These are phyloP conservation scores for Potamarius usumacintae DNA, from an alignment of 2,113 vertebrate genomes.

Conservation along the genomic window DNA sequence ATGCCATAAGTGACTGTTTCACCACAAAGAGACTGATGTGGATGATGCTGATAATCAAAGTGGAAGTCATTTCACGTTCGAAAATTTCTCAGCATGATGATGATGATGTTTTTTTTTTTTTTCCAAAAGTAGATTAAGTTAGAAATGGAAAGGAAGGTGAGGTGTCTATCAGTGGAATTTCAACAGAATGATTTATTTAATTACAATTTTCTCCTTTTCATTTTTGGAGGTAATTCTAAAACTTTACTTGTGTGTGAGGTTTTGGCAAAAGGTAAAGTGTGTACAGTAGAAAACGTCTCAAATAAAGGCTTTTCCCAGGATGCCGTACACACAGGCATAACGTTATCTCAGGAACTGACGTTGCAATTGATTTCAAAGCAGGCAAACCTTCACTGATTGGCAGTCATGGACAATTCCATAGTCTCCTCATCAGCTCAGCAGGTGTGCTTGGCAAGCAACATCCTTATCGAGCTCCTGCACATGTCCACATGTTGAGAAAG, in stretches of 20 bases:
- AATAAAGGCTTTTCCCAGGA: not conserved
- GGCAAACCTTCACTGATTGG: slow-evolving; percentile 22
- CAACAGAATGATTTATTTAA: not conserved
- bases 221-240: not conserved
- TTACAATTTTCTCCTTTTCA: not conserved
- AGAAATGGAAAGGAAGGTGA: not conserved
- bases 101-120: too few species aligned
- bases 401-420: slow-evolving; percentile 8
- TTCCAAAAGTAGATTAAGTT: not conserved
- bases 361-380: slow-evolving; percentile 12
- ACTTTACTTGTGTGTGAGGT: too few species aligned
- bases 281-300: not conserved
- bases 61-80: not conserved
- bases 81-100: too few species aligned
- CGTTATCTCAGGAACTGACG: not conserved
- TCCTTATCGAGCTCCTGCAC: slow-evolving; percentile 69
- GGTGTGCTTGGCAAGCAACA: slow-evolving; percentile 49
- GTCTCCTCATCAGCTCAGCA: slow-evolving; percentile 12
- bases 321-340: too few species aligned
- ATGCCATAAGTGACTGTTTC: not conserved
- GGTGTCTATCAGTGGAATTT: not conserved
- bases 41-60: not conserved
- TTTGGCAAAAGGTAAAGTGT: not conserved
- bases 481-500: slow-evolving; percentile 50
- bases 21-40: not conserved